Evolutionary conservation across 2,888 invertebrate species (phyloP).

Genomic region (Euplagia quadripunctaria): DNA sequence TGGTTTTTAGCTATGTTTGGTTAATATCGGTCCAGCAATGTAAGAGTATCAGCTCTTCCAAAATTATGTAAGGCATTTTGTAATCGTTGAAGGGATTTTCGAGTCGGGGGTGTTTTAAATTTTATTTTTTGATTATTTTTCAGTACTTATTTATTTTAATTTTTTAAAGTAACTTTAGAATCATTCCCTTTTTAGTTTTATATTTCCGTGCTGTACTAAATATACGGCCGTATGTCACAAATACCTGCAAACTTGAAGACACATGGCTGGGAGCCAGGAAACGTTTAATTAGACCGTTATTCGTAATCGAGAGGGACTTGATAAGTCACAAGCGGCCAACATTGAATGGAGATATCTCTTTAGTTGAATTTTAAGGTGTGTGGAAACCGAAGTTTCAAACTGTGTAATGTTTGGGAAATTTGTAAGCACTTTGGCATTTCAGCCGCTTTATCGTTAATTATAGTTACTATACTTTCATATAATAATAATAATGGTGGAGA

Average conservation of each 20-base stretch:
- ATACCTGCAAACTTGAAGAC: slow-evolving; percentile 53
- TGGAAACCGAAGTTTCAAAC: not conserved
- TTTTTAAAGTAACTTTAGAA: too few species aligned
- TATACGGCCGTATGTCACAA: slow-evolving; percentile 23
- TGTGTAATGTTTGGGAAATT: not conserved
- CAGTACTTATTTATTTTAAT: too few species aligned
- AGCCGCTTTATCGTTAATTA: not conserved
- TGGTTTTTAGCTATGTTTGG: too few species aligned
- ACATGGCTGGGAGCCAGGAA: slow-evolving; percentile 55
- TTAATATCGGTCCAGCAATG: too few species aligned
- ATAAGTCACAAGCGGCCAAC: slow-evolving; percentile 41
- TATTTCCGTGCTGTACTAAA: not conserved
- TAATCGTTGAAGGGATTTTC: too few species aligned
- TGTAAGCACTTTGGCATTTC: not conserved
- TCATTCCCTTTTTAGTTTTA: too few species aligned
- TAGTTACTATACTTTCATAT: not conserved
- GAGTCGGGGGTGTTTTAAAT: too few species aligned
- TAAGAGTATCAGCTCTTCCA: too few species aligned
- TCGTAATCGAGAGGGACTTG: slow-evolving; percentile 59
- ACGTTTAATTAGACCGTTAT: slow-evolving; percentile 65
- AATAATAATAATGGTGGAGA: not conserved
- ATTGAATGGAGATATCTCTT: slow-evolving; percentile 37
- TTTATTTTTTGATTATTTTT: too few species aligned
- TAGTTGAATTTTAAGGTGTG: slow-evolving; percentile 9
- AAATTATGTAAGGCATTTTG: too few species aligned